Percentiles rank a stretch among this genome's conserved stretches.
Conservation (phyloP, 2,797 vertebrate species). For the Parotocinclus haroldoi region DNA sequence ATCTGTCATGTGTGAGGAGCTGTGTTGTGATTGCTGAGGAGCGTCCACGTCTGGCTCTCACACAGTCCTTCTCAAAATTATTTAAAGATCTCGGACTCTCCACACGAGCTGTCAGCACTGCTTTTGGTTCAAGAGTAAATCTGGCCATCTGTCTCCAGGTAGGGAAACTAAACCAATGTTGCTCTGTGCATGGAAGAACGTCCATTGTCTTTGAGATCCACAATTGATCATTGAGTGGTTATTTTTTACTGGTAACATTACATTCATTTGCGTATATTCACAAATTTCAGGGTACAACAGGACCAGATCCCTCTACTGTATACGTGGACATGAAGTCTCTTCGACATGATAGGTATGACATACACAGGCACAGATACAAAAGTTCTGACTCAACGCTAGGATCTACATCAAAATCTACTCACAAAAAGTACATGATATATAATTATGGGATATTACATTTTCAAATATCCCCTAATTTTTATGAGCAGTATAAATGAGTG, state of each 20-base stretch:
- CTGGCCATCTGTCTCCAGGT: constrained; percentile 96
- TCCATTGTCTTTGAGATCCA: neutral
- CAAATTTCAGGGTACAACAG: constrained; percentile 86
- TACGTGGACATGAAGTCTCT: constrained; percentile 98
- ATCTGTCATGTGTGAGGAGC: constrained; percentile 90
- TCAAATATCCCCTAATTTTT: too few relatives aligned
- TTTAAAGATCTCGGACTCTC: constrained; percentile 96
- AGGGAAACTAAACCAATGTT: constrained; percentile 37
- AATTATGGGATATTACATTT: too few relatives aligned
- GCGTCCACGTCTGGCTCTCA: constrained; percentile 83
- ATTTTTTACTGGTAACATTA: too few relatives aligned
- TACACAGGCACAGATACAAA: constrained; percentile 4
- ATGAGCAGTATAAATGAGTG: too few relatives aligned
- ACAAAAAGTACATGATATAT: too few relatives aligned
- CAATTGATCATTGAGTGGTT: too few relatives aligned
- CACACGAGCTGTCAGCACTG: constrained; percentile 90
- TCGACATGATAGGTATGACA: constrained; percentile 89
- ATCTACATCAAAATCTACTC: too few relatives aligned
- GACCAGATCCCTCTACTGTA: constrained; percentile 95
- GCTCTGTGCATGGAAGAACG: neutral
- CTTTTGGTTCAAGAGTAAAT: constrained; percentile 96
- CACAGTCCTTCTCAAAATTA: constrained; percentile 96
- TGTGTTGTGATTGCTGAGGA: constrained; percentile 97
- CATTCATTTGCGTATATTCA: constrained; percentile 40
- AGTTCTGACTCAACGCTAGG: too few relatives aligned